Evolutionary conservation across 2,888 invertebrate genomes (phyloP).

Genomic region (Cosmorhoe ocellata): DNA sequence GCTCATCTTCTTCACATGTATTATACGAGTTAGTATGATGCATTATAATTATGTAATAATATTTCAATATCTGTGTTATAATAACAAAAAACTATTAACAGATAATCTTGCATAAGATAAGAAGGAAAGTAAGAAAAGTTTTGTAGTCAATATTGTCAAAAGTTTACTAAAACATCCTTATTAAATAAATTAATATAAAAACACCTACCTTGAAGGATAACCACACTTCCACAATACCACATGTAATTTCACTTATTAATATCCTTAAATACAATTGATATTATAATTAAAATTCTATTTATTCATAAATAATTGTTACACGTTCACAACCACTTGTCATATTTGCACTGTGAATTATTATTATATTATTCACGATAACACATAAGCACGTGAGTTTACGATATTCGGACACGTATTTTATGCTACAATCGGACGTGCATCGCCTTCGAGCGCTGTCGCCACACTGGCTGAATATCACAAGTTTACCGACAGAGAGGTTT

Average conservation of each 20-base stretch:
- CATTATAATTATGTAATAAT: no score
- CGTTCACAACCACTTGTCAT: slow-evolving; percentile 47
- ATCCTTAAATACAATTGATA: neutral
- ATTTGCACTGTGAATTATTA: slow-evolving; percentile 16
- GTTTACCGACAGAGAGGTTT: slow-evolving; percentile 37
- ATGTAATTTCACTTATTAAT: slow-evolving; percentile 2
- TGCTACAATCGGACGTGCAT: slow-evolving; percentile 33
- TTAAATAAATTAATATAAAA: neutral
- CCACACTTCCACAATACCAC: slow-evolving; percentile 1
- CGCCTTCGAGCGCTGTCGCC: slow-evolving; percentile 36
- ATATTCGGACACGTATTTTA: slow-evolving; percentile 29
- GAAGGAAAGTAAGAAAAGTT: no score
- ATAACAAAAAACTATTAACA: no score
- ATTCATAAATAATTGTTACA: slow-evolving; percentile 14
- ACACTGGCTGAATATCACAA: slow-evolving; percentile 46
- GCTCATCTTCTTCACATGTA: no score
- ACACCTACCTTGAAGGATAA: slow-evolving; percentile 2
- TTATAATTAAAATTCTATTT: neutral
- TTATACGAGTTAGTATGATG: no score
- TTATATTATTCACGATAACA: slow-evolving; percentile 21
- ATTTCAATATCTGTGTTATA: no score
- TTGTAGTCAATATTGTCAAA: no score
- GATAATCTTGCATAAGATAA: no score
- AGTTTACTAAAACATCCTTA: no score
- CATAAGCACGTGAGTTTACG: slow-evolving; percentile 43